A percentile compares a stretch with the other conserved stretches of the same genome.
These are phyloP conservation scores for Hofmannophila pseudospretella DNA, from an alignment of 2,888 invertebrate genomes.

Conservation along the genomic window DNA sequence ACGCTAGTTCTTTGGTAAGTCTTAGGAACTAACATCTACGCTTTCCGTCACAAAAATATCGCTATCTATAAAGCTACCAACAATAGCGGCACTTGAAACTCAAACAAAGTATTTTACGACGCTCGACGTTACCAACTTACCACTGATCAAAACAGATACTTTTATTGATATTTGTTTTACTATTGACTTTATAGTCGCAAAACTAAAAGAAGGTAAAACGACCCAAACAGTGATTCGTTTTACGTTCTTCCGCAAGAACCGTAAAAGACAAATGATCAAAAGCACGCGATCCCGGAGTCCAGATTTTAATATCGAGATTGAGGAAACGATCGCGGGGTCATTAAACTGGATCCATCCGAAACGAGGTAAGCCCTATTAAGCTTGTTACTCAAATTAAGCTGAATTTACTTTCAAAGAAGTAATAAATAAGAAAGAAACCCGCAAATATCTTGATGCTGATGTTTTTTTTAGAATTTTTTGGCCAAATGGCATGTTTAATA, in stretches of 20 bases:
- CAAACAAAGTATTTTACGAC: neutral
- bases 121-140: neutral
- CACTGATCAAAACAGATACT: neutral
- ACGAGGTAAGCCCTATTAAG: constrained; percentile 34
- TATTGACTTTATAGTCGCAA: constrained; percentile 3
- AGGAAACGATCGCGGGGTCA: constrained; percentile 34
- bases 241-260: constrained; percentile 45
- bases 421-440: constrained; percentile 2
- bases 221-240: constrained; percentile 39
- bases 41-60: no score
- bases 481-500: no score
- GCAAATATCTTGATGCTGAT: no score
- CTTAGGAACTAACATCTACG: no score
- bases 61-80: no score
- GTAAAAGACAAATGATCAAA: constrained; percentile 57
- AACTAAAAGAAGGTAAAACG: neutral
- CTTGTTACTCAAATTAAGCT: constrained; percentile 30
- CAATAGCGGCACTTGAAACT: neutral
- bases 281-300: constrained; percentile 30
- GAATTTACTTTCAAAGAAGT: constrained; percentile 21
- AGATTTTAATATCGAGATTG: constrained; percentile 46
- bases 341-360: constrained; percentile 36
- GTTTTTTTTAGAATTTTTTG: no score
- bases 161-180: constrained; percentile 5
- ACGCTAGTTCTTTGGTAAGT: no score